phyloP scores from a whole-genome alignment of 2,888 invertebrate genomes.

The Uloborus plumipes region DNA sequence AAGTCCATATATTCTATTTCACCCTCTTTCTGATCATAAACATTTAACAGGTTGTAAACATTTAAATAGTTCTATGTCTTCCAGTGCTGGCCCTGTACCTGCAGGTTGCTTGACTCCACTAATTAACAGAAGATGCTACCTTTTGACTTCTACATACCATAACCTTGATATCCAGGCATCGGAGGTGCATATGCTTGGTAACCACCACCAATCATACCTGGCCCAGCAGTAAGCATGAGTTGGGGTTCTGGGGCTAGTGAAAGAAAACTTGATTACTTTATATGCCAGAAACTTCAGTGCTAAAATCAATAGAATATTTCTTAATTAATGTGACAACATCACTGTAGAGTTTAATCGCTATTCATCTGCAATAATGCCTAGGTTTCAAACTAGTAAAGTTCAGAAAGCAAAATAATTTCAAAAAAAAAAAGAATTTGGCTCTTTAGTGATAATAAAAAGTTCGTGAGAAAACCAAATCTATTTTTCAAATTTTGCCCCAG shows the following conservation, averaged over 20 bases:
- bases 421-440: too few species aligned
- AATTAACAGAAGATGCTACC: slow-evolving; percentile 47
- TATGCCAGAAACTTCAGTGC: too few species aligned
- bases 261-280: slow-evolving; percentile 46
- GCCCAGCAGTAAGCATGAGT: slow-evolving; percentile 96
- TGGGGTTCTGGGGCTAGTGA: slow-evolving; percentile 83
- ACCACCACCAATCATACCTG: slow-evolving; percentile 80
- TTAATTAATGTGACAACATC: neutral
- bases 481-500: too few species aligned
- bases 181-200: slow-evolving; percentile 72
- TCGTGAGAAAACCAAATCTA: too few species aligned
- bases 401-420: too few species aligned
- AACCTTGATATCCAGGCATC: slow-evolving; percentile 77
- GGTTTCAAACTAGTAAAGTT: too few species aligned
- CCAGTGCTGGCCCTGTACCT: slow-evolving; percentile 58
- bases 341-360: too few species aligned
- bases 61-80: slow-evolving; percentile 60
- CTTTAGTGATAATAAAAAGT: too few species aligned
- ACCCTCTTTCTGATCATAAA: slow-evolving; percentile 50
- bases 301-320: too few species aligned
- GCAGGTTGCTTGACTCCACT: slow-evolving; percentile 60
- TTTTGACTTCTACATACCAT: slow-evolving; percentile 75
- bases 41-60: slow-evolving; percentile 61
- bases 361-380: slow-evolving; percentile 68
- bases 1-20: slow-evolving; percentile 42